Percentiles rank a stretch among this genome's conserved stretches.
phyloP scores from a whole-genome alignment of 1,140 invertebrate genomes.

The Meloidogyne floridensis region DNA sequence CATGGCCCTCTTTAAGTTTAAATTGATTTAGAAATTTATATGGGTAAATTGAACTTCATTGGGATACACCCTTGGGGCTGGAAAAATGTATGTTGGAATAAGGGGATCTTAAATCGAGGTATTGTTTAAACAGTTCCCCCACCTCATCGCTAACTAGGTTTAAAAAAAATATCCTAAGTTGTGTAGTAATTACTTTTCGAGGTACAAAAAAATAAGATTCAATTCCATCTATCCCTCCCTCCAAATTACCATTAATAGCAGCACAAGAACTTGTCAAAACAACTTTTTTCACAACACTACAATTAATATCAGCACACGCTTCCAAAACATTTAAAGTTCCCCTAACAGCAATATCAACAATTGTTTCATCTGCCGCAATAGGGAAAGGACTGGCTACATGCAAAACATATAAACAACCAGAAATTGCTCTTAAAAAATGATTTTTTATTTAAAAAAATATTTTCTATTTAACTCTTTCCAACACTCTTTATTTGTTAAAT shows the following conservation, averaged over 20 bases:
- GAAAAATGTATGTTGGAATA: too few relatives aligned
- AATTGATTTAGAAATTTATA: neutral
- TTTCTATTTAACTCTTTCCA: conserved; percentile 65
- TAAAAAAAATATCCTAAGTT: too few relatives aligned
- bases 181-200: too few relatives aligned
- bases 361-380: conserved; percentile 66
- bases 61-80: too few relatives aligned
- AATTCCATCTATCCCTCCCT: too few relatives aligned
- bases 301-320: conserved; percentile 68
- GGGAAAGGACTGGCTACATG: conserved; percentile 73
- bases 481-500: conserved; percentile 65
- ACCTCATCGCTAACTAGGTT: neutral
- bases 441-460: conserved; percentile 29
- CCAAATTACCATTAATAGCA: conserved; percentile 68
- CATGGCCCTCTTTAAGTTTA: conserved; percentile 58
- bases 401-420: conserved; percentile 70
- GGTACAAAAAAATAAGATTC: too few relatives aligned
- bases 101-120: too few relatives aligned
- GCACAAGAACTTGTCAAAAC: conserved; percentile 71
- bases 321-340: conserved; percentile 71
- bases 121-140: too few relatives aligned
- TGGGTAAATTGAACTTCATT: too few relatives aligned
- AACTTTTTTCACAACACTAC: conserved; percentile 69
- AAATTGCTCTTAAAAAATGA: conserved; percentile 69
- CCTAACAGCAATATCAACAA: conserved; percentile 70